Evolutionary conservation across 2,113 vertebrate genomes (phyloP).

Genomic region (Macaca fascicularis): DNA sequence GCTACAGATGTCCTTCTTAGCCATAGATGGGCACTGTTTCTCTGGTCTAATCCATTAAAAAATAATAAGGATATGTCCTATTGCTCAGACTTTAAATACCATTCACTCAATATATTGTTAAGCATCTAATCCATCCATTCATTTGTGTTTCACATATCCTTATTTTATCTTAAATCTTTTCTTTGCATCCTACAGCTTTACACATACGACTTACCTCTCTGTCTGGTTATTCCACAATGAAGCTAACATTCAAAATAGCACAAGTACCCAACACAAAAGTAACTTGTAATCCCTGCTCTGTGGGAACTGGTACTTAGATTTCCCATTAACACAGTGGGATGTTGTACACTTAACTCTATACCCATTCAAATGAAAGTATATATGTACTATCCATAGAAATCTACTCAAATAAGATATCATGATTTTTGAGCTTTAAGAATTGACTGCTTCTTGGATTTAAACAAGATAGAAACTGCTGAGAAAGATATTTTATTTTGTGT

Average conservation of each 20-base stretch:
- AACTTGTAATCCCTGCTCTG: constrained; percentile 59
- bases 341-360: constrained; percentile 19
- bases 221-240: constrained; percentile 46
- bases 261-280: constrained; percentile 63
- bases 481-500: not conserved
- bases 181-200: constrained; percentile 38
- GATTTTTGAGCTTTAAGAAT: constrained; percentile 22
- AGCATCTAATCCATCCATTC: constrained; percentile 26
- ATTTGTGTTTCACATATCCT: not conserved
- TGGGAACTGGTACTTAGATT: constrained; percentile 50
- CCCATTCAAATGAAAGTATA: constrained; percentile 21
- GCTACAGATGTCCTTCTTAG: not conserved
- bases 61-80: not conserved
- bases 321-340: constrained; percentile 72
- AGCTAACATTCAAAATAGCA: constrained; percentile 43
- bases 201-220: not conserved
- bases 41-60: not conserved
- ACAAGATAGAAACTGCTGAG: constrained; percentile 12
- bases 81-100: not conserved
- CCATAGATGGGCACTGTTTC: not conserved
- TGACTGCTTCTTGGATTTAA: not conserved
- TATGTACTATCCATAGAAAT: not conserved
- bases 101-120: not conserved
- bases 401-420: constrained; percentile 27
- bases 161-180: constrained; percentile 39